These are phyloP conservation scores for Amphimedon queenslandica DNA, from an alignment of 37 sponge, comb jelly and placozoan species.

Conservation along the genomic window DNA sequence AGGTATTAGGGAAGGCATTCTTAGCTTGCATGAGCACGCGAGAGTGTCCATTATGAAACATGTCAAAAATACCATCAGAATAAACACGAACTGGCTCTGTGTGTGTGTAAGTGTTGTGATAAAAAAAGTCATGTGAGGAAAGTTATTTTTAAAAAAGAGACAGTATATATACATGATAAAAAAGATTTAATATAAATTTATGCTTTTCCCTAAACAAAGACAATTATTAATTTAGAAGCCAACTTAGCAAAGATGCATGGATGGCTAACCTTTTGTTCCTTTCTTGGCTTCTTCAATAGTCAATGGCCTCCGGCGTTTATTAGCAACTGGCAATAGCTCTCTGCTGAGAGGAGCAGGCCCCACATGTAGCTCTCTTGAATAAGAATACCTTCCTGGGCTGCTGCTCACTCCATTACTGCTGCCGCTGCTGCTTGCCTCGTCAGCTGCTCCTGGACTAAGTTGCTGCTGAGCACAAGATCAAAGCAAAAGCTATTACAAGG, in stretches of 20 bases:
- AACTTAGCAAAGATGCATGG: too few relatives aligned
- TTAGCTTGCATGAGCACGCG: conserved; percentile 91
- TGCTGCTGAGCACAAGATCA: too few relatives aligned
- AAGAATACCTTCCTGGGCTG: too few relatives aligned
- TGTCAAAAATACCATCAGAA: conserved; percentile 97
- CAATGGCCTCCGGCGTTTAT: background rate
- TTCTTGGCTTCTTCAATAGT: conserved; percentile 60
- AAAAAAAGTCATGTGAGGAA: background rate
- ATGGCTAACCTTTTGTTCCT: conserved; percentile 57
- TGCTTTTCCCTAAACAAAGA: too few relatives aligned
- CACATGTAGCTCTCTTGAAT: too few relatives aligned
- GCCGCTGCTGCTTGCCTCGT: background rate
- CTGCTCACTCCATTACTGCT: background rate
- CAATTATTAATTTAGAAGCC: too few relatives aligned
- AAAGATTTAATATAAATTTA: too few relatives aligned
- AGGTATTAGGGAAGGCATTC: conserved; percentile 90
- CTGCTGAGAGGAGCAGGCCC: conserved; percentile 14
- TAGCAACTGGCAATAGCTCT: conserved; percentile 6
- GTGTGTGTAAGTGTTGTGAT: background rate
- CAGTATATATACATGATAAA: background rate
- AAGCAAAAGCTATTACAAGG: too few relatives aligned
- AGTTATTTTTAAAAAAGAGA: too few relatives aligned
- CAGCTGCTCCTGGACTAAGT: background rate
- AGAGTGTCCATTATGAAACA: conserved; percentile 95
- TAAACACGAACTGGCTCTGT: conserved; percentile 83